Conservation (phyloP, 1,140 invertebrate species). For the Hermatobates lingyangjiaoensis region DNA sequence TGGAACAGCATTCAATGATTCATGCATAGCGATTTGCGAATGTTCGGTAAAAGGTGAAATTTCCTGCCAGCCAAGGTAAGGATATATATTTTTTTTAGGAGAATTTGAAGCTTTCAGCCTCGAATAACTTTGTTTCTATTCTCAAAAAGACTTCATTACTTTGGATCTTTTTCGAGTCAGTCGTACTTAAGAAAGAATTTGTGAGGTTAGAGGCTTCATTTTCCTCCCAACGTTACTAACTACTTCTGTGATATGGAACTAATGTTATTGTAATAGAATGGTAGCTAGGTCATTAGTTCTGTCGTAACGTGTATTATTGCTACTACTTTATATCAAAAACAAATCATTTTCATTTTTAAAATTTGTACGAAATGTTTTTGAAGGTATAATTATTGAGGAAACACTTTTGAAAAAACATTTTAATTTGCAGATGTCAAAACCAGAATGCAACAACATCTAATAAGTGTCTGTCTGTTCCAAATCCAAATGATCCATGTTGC, state of each 20-base stretch:
- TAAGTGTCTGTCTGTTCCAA: constrained; percentile 48
- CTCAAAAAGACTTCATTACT: too few relatives aligned
- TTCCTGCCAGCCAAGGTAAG: constrained; percentile 45
- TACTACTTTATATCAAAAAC: not conserved
- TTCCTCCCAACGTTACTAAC: too few relatives aligned
- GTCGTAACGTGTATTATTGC: not conserved
- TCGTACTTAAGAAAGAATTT: too few relatives aligned
- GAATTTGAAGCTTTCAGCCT: too few relatives aligned
- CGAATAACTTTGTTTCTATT: too few relatives aligned
- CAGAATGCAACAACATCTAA: constrained; percentile 30
- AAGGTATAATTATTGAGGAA: not conserved
- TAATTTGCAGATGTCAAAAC: constrained; percentile 32
- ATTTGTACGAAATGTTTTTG: not conserved
- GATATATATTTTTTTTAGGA: too few relatives aligned
- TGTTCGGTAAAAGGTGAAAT: constrained; percentile 52
- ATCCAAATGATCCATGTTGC: constrained; percentile 63
- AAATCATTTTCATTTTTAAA: not conserved
- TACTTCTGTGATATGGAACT: too few relatives aligned
- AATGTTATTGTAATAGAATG: too few relatives aligned
- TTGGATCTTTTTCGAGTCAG: too few relatives aligned
- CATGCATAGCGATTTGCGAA: constrained; percentile 52
- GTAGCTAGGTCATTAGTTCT: not conserved
- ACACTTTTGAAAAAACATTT: constrained; percentile 5
- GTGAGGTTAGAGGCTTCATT: too few relatives aligned
- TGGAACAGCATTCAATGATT: constrained; percentile 54